These are phyloP conservation scores for Brenthis daphne DNA, from an alignment of 2,888 invertebrate species.

Conservation along the genomic window DNA sequence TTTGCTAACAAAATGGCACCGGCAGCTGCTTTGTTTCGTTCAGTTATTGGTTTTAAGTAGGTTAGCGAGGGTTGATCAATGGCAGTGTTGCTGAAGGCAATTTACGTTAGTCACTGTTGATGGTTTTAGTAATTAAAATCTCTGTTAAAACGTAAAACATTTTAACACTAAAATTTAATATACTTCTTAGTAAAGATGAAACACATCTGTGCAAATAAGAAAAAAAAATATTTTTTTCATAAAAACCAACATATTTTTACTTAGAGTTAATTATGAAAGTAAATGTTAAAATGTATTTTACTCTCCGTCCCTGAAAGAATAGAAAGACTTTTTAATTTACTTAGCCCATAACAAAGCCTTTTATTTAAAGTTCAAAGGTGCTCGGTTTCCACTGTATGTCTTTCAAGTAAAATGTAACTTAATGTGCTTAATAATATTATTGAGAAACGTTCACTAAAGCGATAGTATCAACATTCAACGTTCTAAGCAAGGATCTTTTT, in stretches of 20 bases:
- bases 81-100: slow-evolving; percentile 15
- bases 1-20: slow-evolving; percentile 25
- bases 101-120: slow-evolving; percentile 15
- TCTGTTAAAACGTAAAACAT: background rate
- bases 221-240: too few species aligned
- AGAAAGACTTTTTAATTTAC: background rate
- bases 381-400: background rate
- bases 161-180: too few species aligned
- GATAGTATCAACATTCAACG: slow-evolving; percentile 1
- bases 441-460: background rate
- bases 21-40: slow-evolving; percentile 22
- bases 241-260: too few species aligned
- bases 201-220: background rate
- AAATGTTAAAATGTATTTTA: slow-evolving; percentile 7
- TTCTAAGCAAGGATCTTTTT: slow-evolving; percentile 17
- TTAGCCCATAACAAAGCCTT: background rate
- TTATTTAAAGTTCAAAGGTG: background rate
- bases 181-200: background rate
- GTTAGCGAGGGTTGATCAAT: slow-evolving; percentile 19
- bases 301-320: background rate
- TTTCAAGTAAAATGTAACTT: too few species aligned
- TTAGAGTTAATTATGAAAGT: slow-evolving; percentile 5
- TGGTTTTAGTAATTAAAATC: slow-evolving; percentile 14
- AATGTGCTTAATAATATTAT: too few species aligned
- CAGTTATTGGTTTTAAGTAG: slow-evolving; percentile 20